A percentile compares a stretch with the other conserved stretches of the same genome.
Evolutionary conservation across 1,140 invertebrate species (phyloP).

Genomic region (Condylostylus longicornis): DNA sequence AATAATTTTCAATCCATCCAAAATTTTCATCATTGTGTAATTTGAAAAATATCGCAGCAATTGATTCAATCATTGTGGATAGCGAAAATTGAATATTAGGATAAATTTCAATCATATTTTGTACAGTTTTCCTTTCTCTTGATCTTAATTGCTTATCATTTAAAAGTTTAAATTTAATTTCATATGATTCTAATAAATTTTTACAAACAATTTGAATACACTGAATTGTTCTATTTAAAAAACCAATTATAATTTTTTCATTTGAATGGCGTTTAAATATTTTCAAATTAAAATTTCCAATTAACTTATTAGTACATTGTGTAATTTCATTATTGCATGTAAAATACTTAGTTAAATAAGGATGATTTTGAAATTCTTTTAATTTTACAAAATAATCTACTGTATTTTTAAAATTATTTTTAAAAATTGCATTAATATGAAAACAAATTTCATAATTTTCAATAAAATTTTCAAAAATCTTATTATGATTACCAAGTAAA

Average conservation of each 20-base stretch:
- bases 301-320: background rate
- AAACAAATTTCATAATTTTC: constrained; percentile 9
- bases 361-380: background rate
- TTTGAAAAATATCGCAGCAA: background rate
- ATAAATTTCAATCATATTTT: constrained; percentile 4
- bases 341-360: background rate
- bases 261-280: constrained; percentile 8
- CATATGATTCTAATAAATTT: constrained; percentile 6
- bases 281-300: background rate
- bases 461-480: background rate
- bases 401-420: background rate
- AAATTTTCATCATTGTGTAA: too few species aligned
- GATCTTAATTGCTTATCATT: constrained; percentile 7
- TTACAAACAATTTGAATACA: background rate
- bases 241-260: constrained; percentile 7
- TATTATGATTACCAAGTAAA: background rate
- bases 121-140: constrained; percentile 6
- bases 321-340: background rate
- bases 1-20: background rate
- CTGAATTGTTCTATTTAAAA: constrained; percentile 7
- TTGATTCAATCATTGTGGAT: background rate
- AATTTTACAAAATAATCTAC: background rate
- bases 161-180: constrained; percentile 1
- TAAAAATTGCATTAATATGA: constrained; percentile 6
- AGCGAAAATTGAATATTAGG: constrained; percentile 4